Evolutionary conservation across 2,888 invertebrate genomes (phyloP).

Genomic region (Limenitis camilla): DNA sequence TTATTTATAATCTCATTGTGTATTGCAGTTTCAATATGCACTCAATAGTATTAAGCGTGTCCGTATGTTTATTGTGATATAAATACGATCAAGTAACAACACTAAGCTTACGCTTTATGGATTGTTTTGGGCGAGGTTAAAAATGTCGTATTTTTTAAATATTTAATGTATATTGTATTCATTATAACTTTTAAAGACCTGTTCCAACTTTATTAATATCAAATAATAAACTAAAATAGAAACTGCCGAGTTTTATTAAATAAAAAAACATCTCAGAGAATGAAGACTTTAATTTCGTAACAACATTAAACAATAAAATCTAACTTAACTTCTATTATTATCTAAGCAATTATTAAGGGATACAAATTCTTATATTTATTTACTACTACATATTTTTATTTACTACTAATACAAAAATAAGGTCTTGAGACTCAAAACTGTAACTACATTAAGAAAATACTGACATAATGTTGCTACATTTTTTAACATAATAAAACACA

Average conservation of each 20-base stretch:
- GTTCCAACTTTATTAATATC: conserved; percentile 20
- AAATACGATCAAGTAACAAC: conserved; percentile 35
- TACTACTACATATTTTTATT: too few species aligned
- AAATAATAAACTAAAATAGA: conserved; percentile 20
- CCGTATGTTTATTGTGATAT: conserved; percentile 34
- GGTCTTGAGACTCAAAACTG: too few species aligned
- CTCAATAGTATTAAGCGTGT: conserved; percentile 30
- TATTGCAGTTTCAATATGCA: conserved; percentile 41
- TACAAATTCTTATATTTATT: too few species aligned
- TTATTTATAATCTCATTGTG: conserved; percentile 17
- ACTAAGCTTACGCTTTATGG: conserved; percentile 29
- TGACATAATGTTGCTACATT: too few species aligned
- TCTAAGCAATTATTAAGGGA: background rate
- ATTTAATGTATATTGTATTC: conserved; percentile 26
- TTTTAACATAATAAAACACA: too few species aligned
- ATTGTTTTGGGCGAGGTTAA: conserved; percentile 13
- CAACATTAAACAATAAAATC: background rate
- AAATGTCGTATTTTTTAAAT: conserved; percentile 21
- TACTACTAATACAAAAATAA: too few species aligned
- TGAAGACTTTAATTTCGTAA: background rate
- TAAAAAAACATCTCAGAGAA: background rate
- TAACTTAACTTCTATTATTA: background rate
- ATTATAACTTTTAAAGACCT: conserved; percentile 15
- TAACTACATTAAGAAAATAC: too few species aligned
- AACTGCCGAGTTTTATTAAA: conserved; percentile 15